Conservation (phyloP, 2,797 vertebrate genomes). For the Danio kyathit region DNA sequence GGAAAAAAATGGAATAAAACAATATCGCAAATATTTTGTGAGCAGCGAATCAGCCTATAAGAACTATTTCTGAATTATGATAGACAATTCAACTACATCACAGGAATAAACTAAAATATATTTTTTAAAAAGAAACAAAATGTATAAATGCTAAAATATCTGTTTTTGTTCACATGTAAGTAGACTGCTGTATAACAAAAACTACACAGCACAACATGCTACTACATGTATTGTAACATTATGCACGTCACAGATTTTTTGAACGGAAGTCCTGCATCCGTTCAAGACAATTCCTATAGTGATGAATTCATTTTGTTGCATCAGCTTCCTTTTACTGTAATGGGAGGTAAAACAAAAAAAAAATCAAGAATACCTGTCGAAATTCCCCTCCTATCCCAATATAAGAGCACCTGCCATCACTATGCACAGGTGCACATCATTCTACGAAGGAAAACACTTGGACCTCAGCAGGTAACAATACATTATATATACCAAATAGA, state of each 20-base stretch:
- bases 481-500: neutral
- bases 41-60: too few relatives aligned
- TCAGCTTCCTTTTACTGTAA: constrained; percentile 59
- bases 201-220: neutral
- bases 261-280: constrained; percentile 6
- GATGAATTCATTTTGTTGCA: constrained; percentile 7
- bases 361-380: constrained; percentile 40
- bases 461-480: constrained; percentile 45
- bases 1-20: too few relatives aligned
- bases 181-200: neutral
- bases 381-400: constrained; percentile 52
- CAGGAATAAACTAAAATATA: too few relatives aligned
- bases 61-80: too few relatives aligned
- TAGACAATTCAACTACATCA: too few relatives aligned
- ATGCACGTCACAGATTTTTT: neutral
- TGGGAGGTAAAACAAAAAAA: constrained; percentile 49
- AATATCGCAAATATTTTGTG: too few relatives aligned
- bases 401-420: constrained; percentile 47
- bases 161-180: too few relatives aligned
- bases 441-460: constrained; percentile 25
- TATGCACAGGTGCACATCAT: constrained; percentile 47
- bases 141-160: too few relatives aligned
- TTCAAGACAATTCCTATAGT: constrained; percentile 2
- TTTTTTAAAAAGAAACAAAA: too few relatives aligned
- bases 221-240: neutral